Evolutionary conservation across 2,797 vertebrate species (phyloP).

Genomic region (Clarias platycephalus): DNA sequence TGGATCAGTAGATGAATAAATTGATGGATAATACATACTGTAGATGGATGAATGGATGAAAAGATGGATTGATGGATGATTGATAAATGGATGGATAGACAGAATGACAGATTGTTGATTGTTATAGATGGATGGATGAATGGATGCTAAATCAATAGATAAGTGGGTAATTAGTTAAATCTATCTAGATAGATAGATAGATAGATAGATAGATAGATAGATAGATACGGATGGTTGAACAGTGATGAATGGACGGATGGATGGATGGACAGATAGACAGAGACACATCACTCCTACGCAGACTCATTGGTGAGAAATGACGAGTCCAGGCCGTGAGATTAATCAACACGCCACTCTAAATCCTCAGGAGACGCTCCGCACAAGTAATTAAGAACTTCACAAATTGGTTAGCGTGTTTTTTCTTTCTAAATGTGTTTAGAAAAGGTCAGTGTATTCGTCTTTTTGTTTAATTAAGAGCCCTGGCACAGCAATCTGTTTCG

Average conservation of each 20-base stretch:
- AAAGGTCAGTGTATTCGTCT: slow-evolving; percentile 63
- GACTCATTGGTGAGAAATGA: slow-evolving; percentile 14
- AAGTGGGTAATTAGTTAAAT: too few relatives aligned
- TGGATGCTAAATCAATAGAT: not conserved
- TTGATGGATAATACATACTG: too few relatives aligned
- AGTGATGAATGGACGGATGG: not conserved
- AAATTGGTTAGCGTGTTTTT: slow-evolving; percentile 59
- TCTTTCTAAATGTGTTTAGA: slow-evolving; percentile 59
- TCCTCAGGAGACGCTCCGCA: slow-evolving; percentile 53
- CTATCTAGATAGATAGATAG: not conserved
- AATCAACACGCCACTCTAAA: slow-evolving; percentile 58
- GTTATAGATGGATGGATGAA: not conserved
- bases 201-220: not conserved
- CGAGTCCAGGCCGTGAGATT: slow-evolving; percentile 48
- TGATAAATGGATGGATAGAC: not conserved
- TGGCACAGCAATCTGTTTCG: slow-evolving; percentile 49
- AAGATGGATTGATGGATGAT: not conserved
- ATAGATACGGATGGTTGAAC: not conserved
- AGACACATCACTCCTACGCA: not conserved
- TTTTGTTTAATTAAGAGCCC: slow-evolving; percentile 58
- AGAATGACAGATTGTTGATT: not conserved
- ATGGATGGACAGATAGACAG: not conserved
- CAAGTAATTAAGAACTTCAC: slow-evolving; percentile 57
- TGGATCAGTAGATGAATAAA: not conserved
- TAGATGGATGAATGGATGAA: too few relatives aligned